Percentiles rank a stretch among this genome's conserved stretches.
Evolutionary conservation across 2,113 vertebrate genomes (phyloP).

Genomic region (Anarrhichthys ocellatus): DNA sequence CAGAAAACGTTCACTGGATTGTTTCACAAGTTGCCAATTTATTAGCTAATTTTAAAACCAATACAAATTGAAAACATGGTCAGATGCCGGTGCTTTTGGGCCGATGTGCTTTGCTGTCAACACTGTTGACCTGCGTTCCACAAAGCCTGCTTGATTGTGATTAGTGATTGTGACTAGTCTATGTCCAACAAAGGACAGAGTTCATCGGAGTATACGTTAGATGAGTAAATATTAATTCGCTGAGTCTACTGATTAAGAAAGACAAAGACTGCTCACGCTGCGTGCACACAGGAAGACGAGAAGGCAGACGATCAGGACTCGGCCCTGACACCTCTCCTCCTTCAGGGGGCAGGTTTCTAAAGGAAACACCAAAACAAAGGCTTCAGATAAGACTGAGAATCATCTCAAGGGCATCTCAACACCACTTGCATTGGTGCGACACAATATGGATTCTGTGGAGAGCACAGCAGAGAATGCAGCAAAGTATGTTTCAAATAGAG

Average conservation of each 20-base stretch:
- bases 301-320: background rate
- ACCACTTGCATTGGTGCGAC: background rate
- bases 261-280: slow-evolving; percentile 6
- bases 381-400: slow-evolving; percentile 1
- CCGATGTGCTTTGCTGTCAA: too few species aligned
- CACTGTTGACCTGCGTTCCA: too few species aligned
- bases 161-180: too few species aligned
- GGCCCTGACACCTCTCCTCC: background rate
- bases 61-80: too few species aligned
- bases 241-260: background rate
- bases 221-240: background rate
- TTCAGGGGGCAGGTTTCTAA: slow-evolving; percentile 26
- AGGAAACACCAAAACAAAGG: background rate
- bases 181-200: background rate
- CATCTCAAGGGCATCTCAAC: background rate
- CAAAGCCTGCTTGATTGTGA: too few species aligned
- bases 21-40: too few species aligned
- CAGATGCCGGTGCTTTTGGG: too few species aligned
- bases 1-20: too few species aligned
- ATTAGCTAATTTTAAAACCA: too few species aligned
- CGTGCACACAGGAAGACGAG: background rate
- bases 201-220: background rate
- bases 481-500: slow-evolving; percentile 16
- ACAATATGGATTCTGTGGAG: background rate
- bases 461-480: slow-evolving; percentile 16